Percentiles rank a stretch among this genome's conserved stretches.
These are phyloP conservation scores for Crotophaga sulcirostris DNA, from an alignment of 2,113 vertebrate species.

Conservation along the genomic window DNA sequence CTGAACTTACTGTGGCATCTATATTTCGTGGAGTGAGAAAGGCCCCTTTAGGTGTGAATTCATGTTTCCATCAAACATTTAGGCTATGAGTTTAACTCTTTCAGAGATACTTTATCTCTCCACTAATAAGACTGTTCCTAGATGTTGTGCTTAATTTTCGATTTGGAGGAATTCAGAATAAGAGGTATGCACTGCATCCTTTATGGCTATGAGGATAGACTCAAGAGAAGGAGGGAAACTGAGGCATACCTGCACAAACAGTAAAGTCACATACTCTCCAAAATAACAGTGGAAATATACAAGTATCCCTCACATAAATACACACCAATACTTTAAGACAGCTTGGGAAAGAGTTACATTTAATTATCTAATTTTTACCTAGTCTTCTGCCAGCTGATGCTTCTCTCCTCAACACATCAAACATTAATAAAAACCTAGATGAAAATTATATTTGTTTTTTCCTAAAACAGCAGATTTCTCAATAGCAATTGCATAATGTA, in stretches of 20 bases:
- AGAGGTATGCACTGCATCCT: not conserved
- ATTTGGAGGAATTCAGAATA: not conserved
- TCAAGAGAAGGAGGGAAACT: not conserved
- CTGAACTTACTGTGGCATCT: not conserved
- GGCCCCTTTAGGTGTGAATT: not conserved
- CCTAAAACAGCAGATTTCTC: not conserved
- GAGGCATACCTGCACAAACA: not conserved
- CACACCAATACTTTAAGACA: not conserved
- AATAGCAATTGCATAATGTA: not conserved
- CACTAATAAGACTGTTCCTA: not conserved
- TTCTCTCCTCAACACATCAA: not conserved
- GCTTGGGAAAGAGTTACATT: not conserved
- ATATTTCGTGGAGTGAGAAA: not conserved
- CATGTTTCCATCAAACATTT: not conserved
- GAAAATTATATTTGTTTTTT: not conserved
- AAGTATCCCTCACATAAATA: not conserved
- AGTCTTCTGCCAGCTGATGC: not conserved
- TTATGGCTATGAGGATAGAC: not conserved
- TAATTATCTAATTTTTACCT: not conserved
- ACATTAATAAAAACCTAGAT: not conserved
- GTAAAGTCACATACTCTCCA: not conserved
- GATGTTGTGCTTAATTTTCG: not conserved
- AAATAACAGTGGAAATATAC: not conserved
- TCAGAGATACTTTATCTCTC: not conserved
- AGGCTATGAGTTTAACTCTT: not conserved